A percentile compares a stretch with the other conserved stretches of the same genome.
phyloP scores from a whole-genome alignment of 30 jellyfish, hydroid and myxozoan species.

The Catostylus mosaicus region DNA sequence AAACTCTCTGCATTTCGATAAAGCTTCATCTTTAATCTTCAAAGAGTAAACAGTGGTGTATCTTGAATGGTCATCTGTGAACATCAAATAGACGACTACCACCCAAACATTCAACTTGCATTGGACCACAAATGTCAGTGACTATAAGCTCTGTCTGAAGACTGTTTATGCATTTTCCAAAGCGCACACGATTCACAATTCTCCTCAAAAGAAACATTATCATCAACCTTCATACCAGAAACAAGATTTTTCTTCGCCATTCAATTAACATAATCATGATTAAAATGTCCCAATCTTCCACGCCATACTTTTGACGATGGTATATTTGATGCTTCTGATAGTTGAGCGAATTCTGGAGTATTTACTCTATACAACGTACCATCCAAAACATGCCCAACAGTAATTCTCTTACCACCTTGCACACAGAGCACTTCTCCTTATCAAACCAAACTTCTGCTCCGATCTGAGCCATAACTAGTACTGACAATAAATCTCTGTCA shows the following conservation, averaged over 20 bases:
- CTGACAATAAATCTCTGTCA: slow-evolving; percentile 47
- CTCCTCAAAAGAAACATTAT: slow-evolving; percentile 22
- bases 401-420: too few relatives aligned
- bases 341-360: slow-evolving; percentile 38
- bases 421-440: too few relatives aligned
- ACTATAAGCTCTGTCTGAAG: slow-evolving; percentile 45
- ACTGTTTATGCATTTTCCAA: slow-evolving; percentile 47
- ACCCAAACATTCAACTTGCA: slow-evolving; percentile 55
- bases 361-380: slow-evolving; percentile 44
- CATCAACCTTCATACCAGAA: slow-evolving; percentile 47
- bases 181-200: slow-evolving; percentile 67
- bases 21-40: slow-evolving; percentile 50
- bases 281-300: slow-evolving; percentile 50
- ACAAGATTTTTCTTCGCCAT: slow-evolving; percentile 38
- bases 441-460: too few relatives aligned
- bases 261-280: slow-evolving; percentile 41
- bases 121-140: slow-evolving; percentile 78
- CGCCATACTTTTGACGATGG: slow-evolving; percentile 44
- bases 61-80: slow-evolving; percentile 66
- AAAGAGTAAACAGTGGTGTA: slow-evolving; percentile 49
- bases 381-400: slow-evolving; percentile 39
- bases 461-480: slow-evolving; percentile 44
- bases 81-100: slow-evolving; percentile 53
- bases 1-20: slow-evolving; percentile 43
- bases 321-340: slow-evolving; percentile 13